phyloP scores from a whole-genome alignment of 2,888 invertebrate genomes.

The Trissolcus japonicus region DNA sequence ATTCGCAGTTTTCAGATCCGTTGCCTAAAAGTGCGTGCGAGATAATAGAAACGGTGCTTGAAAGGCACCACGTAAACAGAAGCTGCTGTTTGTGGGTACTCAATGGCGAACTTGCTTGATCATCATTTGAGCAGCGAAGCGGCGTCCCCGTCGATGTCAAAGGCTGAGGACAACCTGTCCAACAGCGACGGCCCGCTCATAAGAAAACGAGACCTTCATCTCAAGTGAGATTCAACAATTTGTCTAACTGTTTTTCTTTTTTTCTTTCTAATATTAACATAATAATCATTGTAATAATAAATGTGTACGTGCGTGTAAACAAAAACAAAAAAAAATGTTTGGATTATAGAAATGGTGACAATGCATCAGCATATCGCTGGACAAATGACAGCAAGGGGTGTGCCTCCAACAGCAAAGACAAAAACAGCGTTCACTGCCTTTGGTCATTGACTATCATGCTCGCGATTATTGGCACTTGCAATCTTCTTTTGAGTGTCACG shows the following conservation, averaged over 20 bases:
- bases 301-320: background rate
- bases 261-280: background rate
- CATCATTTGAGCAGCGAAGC: slow-evolving; percentile 53
- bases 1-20: slow-evolving; percentile 36
- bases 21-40: slow-evolving; percentile 38
- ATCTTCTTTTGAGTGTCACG: slow-evolving; percentile 87
- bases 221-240: slow-evolving; percentile 55
- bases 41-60: slow-evolving; percentile 34
- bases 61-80: too few species aligned
- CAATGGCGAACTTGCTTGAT: slow-evolving; percentile 51
- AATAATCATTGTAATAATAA: background rate
- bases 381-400: slow-evolving; percentile 39
- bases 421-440: slow-evolving; percentile 75
- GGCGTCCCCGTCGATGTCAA: slow-evolving; percentile 70
- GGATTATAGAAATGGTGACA: slow-evolving; percentile 32
- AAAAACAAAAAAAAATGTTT: background rate
- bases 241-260: background rate
- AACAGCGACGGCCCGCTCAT: slow-evolving; percentile 73
- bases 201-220: slow-evolving; percentile 63
- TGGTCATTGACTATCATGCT: slow-evolving; percentile 88
- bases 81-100: slow-evolving; percentile 1
- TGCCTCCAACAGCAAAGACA: slow-evolving; percentile 60
- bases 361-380: slow-evolving; percentile 41
- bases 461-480: slow-evolving; percentile 82
- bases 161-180: slow-evolving; percentile 72